phyloP scores from a whole-genome alignment of 2,113 vertebrate species.

The Benitochromis conjunctus region DNA sequence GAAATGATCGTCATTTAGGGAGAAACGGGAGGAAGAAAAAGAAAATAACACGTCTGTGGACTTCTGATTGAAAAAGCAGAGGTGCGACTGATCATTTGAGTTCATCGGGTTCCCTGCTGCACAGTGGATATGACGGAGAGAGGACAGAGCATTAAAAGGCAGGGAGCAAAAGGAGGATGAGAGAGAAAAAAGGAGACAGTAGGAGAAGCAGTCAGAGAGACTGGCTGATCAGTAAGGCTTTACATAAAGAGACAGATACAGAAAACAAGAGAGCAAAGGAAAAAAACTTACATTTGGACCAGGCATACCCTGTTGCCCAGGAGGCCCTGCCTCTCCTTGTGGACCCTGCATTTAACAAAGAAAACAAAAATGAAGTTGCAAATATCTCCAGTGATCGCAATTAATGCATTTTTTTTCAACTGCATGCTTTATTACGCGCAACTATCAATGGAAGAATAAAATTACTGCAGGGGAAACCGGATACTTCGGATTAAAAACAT shows the following conservation, averaged over 20 bases:
- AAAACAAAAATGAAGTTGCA: neutral
- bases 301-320: slow-evolving; percentile 90
- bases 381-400: neutral
- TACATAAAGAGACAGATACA: neutral
- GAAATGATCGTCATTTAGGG: neutral
- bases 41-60: neutral
- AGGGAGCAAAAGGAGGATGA: neutral
- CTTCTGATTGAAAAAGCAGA: slow-evolving; percentile 31
- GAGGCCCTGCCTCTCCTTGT: slow-evolving; percentile 90
- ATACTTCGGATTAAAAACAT: neutral
- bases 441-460: neutral
- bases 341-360: slow-evolving; percentile 77
- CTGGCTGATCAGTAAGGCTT: neutral
- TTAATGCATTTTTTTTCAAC: neutral
- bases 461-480: neutral
- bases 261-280: neutral
- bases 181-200: neutral
- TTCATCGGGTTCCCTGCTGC: neutral
- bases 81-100: neutral
- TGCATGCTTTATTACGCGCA: neutral
- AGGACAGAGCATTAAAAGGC: neutral
- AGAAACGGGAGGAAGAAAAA: neutral
- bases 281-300: slow-evolving; percentile 85
- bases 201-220: neutral
- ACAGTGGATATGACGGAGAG: neutral